phyloP scores from a whole-genome alignment of 2,888 invertebrate species.

The Empis stercorea region DNA sequence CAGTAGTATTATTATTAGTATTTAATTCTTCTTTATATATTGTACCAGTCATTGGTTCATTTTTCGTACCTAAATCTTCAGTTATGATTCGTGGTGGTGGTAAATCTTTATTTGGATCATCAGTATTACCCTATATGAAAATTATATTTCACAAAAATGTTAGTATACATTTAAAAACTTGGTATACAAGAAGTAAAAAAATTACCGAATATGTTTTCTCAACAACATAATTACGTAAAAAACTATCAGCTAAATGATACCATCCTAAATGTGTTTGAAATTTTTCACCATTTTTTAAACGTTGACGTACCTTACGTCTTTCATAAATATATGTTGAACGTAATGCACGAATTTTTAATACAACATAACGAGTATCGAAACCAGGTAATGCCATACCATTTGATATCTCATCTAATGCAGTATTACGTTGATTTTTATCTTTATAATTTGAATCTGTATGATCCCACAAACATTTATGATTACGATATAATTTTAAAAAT shows the following conservation, averaged over 20 bases:
- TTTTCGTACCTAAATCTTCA: too few relatives aligned
- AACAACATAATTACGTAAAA: neutral
- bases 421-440: neutral
- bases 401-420: neutral
- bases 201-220: neutral
- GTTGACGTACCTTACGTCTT: neutral
- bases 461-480: neutral
- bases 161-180: neutral
- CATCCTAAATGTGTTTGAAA: slow-evolving; percentile 2
- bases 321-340: slow-evolving; percentile 1
- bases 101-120: slow-evolving; percentile 1
- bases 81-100: neutral
- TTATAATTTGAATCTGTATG: neutral
- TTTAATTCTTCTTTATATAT: neutral
- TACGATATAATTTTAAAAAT: neutral
- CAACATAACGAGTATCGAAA: neutral
- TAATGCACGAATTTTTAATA: neutral
- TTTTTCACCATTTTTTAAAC: slow-evolving; percentile 1
- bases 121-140: neutral
- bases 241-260: slow-evolving; percentile 1
- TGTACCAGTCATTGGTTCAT: neutral
- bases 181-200: neutral
- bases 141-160: neutral
- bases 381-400: neutral
- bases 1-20: neutral